These are phyloP conservation scores for Peromyscus eremicus DNA, from an alignment of 2,797 vertebrate species.

Conservation along the genomic window DNA sequence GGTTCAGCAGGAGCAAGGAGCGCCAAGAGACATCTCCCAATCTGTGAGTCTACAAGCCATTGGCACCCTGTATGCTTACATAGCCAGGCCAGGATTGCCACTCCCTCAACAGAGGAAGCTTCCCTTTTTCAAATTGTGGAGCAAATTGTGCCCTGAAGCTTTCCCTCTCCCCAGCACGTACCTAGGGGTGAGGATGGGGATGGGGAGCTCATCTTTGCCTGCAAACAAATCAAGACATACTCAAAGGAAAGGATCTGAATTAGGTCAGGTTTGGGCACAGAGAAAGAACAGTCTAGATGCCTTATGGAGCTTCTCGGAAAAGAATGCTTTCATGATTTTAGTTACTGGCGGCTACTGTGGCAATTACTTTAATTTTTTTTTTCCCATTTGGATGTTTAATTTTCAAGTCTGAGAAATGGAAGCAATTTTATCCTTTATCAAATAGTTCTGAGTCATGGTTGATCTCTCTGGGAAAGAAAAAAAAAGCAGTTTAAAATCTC, in stretches of 20 bases:
- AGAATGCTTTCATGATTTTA: slow-evolving; percentile 60
- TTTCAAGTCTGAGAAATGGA: slow-evolving; percentile 72
- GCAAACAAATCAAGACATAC: slow-evolving; percentile 53
- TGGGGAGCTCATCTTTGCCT: slow-evolving; percentile 29
- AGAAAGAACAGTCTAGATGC: neutral
- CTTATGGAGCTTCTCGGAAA: slow-evolving; percentile 47
- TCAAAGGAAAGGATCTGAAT: slow-evolving; percentile 39
- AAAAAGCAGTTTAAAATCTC: slow-evolving; percentile 59
- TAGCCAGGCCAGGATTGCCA: neutral
- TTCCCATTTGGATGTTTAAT: slow-evolving; percentile 66
- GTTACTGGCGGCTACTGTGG: slow-evolving; percentile 35
- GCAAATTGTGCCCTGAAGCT: neutral
- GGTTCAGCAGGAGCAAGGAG: neutral
- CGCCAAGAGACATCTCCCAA: neutral
- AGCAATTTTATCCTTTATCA: slow-evolving; percentile 72
- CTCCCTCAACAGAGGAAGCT: neutral
- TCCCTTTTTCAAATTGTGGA: neutral
- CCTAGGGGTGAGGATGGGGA: neutral
- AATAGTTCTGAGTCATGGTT: slow-evolving; percentile 70
- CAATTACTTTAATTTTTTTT: slow-evolving; percentile 4
- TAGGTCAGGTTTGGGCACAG: slow-evolving; percentile 35
- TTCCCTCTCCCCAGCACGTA: neutral
- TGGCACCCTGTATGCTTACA: neutral
- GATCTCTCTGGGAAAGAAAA: neutral
- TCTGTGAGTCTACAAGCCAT: neutral